A percentile compares a stretch with the other conserved stretches of the same genome.
Conservation (phyloP, 2,888 invertebrate genomes). For the Eilema depressum region DNA sequence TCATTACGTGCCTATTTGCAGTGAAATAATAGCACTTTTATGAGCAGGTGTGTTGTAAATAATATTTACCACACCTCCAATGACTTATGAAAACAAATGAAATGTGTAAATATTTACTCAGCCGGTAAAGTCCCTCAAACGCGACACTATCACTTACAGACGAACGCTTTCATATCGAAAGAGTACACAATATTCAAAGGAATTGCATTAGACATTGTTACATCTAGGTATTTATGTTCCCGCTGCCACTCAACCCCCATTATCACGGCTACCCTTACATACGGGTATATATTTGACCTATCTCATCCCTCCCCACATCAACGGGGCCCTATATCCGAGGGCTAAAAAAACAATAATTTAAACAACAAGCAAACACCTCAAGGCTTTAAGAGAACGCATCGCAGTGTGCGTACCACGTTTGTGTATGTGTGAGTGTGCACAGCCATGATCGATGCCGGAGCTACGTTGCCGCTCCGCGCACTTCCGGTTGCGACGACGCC, state of each 20-base stretch:
- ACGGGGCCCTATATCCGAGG: conserved; percentile 23
- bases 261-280: conserved; percentile 25
- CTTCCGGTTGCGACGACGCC: conserved; percentile 70
- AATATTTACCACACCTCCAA: too few relatives aligned
- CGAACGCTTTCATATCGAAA: background rate
- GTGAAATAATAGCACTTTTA: too few relatives aligned
- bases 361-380: conserved; percentile 54
- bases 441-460: conserved; percentile 88
- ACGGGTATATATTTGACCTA: conserved; percentile 21
- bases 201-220: background rate
- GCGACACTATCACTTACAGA: background rate
- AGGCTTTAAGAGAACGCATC: conserved; percentile 47
- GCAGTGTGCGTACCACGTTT: conserved; percentile 27
- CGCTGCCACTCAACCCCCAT: background rate
- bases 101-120: background rate
- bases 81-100: background rate
- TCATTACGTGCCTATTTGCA: too few relatives aligned
- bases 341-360: conserved; percentile 51
- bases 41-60: too few relatives aligned
- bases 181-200: background rate
- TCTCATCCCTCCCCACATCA: conserved; percentile 25
- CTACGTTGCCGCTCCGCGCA: conserved; percentile 72
- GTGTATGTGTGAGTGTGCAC: conserved; percentile 61
- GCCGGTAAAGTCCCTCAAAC: background rate
- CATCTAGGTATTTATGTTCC: background rate